phyloP scores from a whole-genome alignment of 2,113 vertebrate species.

The Craseonycteris thonglongyai region DNA sequence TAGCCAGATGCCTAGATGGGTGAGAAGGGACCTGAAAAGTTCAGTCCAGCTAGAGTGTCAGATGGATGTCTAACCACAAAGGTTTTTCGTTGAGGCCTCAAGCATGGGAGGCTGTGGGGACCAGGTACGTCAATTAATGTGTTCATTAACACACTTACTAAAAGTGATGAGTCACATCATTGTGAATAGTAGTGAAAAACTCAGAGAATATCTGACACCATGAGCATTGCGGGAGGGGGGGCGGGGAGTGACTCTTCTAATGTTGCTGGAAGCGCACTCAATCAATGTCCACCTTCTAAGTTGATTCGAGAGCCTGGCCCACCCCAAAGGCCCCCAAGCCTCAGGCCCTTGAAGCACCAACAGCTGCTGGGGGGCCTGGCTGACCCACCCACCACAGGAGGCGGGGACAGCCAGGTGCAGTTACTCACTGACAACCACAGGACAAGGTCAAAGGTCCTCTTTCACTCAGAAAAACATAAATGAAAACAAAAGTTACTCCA shows the following conservation, averaged over 20 bases:
- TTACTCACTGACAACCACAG: neutral
- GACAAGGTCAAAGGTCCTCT: neutral
- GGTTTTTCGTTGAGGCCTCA: neutral
- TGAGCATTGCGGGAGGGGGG: no score
- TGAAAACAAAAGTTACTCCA: neutral
- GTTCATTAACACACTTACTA: neutral
- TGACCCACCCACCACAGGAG: neutral
- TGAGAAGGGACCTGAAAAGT: neutral
- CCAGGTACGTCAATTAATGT: neutral
- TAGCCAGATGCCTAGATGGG: neutral
- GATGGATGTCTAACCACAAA: neutral
- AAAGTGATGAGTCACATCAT: neutral
- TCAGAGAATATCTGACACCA: neutral
- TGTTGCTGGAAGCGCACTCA: neutral
- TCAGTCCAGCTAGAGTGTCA: neutral
- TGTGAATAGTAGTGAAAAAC: neutral
- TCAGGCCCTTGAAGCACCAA: neutral
- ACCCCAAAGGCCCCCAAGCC: neutral
- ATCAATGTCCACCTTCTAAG: neutral
- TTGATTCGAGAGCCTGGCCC: neutral
- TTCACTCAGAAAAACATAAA: neutral
- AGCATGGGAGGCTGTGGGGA: neutral
- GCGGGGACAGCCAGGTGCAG: neutral
- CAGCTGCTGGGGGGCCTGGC: no score
- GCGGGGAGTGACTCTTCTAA: no score